A percentile compares a stretch with the other conserved stretches of the same genome.
Conservation (phyloP, 2,888 invertebrate genomes). For the Tipula vernalis region DNA sequence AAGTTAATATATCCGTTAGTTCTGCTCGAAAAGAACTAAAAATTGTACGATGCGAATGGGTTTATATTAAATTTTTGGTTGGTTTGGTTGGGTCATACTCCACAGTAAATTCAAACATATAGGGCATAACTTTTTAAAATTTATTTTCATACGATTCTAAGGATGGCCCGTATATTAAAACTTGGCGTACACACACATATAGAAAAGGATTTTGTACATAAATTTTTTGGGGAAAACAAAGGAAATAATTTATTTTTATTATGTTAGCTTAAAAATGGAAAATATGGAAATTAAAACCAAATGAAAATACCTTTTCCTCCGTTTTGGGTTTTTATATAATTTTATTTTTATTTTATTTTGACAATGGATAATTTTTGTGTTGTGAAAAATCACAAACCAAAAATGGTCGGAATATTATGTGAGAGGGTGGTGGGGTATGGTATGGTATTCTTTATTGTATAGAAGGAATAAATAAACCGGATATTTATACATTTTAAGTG, state of each 20-base stretch:
- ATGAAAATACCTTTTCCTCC: neutral
- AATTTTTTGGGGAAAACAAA: neutral
- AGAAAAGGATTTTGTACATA: neutral
- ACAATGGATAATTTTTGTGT: neutral
- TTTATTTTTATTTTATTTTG: neutral
- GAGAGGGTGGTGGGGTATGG: neutral
- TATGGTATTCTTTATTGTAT: neutral
- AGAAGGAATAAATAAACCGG: neutral
- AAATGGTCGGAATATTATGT: neutral
- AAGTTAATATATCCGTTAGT: neutral
- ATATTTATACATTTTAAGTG: neutral
- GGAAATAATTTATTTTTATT: neutral
- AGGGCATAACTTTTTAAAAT: neutral
- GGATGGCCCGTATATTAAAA: neutral
- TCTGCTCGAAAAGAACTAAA: neutral
- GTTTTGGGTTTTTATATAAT: neutral
- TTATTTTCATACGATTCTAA: neutral
- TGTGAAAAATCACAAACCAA: neutral
- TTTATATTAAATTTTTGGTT: neutral
- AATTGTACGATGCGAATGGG: neutral
- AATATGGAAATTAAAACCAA: neutral
- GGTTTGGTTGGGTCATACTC: neutral
- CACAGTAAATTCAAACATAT: neutral
- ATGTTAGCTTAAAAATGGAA: neutral
- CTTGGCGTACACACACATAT: neutral